Evolutionary conservation across 2,888 invertebrate genomes (phyloP), one percentile per base, ranked within the genome.

Genomic region (Leptothorax acervorum): DNA sequence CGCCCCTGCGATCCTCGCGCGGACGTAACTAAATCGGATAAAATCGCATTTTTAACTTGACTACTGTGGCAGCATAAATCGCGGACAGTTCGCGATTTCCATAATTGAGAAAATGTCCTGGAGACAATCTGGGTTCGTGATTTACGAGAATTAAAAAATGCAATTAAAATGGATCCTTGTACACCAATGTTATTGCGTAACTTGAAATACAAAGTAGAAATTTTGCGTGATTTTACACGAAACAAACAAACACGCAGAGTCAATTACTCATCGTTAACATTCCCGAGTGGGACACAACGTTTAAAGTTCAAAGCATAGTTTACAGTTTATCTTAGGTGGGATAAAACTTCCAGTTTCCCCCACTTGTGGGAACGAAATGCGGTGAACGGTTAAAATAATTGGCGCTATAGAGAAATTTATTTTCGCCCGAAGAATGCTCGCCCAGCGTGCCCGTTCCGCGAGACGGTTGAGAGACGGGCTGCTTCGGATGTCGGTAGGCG

Each of bases 371-470:
- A 35, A 53, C 35, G 35, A 53, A 71, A 71, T 23, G 12, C 12
- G 35, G 18, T 12, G 12, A 39, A 23, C 8, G 35, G 15, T 71
- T 39, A 55, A 71, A 55, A 71, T 73, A 73, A 73, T 73, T 73
- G 55, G 23, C 23, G 53, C 3, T 39, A 23, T 39, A 28, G 39
- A 55, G 55, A 39, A 57, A 73, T 73, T 18, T 73, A 73, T 73
- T 73, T 73, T 73, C 18, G 55, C 3, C 55, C 1, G 48, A 48
- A 68, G 31, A 68, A 68, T 18, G 11, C 48, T 51, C 70, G 51
- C 11, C 12, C 18, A 9, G 48, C 39, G 65, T 42, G 42, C 0
- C 12, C 23, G 28, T 15, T 66, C n/a, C 28, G 15, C n/a, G 31
- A 12, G 31, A 23, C 53, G 71, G 31, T 45, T 57, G 55, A 35